Evolutionary conservation across 2,797 vertebrate species (phyloP).

Genomic region (Malurus leucopterus): DNA sequence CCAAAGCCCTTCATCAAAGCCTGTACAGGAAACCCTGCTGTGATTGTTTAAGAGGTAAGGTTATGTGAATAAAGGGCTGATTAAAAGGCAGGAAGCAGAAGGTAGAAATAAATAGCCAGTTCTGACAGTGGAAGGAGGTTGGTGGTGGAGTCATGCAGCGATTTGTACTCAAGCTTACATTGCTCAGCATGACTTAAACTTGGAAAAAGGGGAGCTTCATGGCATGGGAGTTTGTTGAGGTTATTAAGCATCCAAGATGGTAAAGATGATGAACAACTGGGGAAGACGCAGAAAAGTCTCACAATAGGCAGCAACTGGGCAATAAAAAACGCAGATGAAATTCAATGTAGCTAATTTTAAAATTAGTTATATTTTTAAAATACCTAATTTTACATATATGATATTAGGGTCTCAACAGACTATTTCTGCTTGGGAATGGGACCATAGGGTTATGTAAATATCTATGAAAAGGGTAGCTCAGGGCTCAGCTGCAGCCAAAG

Average conservation of each 20-base stretch:
- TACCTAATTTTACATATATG: background rate
- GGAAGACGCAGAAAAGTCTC: background rate
- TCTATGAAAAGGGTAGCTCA: background rate
- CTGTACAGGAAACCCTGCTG: constrained; percentile 17
- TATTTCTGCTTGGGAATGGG: background rate
- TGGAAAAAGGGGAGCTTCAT: background rate
- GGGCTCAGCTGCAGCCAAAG: background rate
- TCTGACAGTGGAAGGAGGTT: constrained; percentile 14
- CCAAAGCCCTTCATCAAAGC: background rate
- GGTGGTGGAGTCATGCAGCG: constrained; percentile 27
- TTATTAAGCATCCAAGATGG: background rate
- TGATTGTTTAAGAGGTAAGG: constrained; percentile 14
- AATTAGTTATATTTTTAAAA: background rate
- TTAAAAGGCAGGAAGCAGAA: constrained; percentile 54
- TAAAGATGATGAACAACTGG: background rate
- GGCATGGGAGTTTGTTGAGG: background rate
- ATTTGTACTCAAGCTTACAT: constrained; percentile 34
- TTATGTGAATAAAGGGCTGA: constrained; percentile 8
- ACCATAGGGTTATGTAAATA: background rate
- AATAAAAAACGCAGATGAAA: background rate
- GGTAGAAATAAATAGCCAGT: constrained; percentile 44
- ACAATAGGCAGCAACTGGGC: background rate
- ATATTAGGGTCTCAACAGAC: background rate
- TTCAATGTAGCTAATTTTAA: background rate
- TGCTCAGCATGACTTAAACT: background rate